A percentile compares a stretch with the other conserved stretches of the same genome.
Evolutionary conservation across 64 coral and sea anemone genomes (phyloP).

Genomic region (Hydrozoanthus tunicans): DNA sequence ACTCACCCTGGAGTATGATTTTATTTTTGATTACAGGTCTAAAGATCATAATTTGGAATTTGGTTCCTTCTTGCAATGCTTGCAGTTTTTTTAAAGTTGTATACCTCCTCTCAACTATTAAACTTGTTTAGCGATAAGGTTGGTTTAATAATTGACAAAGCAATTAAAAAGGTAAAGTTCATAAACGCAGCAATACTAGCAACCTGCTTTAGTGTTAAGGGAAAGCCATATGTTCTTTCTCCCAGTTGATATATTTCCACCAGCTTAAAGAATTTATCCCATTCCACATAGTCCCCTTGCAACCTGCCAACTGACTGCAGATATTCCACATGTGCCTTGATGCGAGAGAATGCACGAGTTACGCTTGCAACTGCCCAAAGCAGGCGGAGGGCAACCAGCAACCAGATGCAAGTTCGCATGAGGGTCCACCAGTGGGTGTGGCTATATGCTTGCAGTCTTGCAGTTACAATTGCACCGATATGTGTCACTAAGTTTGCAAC

Average conservation of each 20-base stretch:
- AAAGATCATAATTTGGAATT: too few species aligned
- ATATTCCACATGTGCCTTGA: constrained; percentile 83
- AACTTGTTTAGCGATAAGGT: constrained; percentile 30
- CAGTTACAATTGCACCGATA: constrained; percentile 78
- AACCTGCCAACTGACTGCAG: constrained; percentile 67
- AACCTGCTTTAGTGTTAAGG: constrained; percentile 87
- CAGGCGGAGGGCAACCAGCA: constrained; percentile 79
- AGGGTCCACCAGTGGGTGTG: constrained; percentile 92
- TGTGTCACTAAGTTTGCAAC: constrained; percentile 91
- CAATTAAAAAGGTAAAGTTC: constrained; percentile 92
- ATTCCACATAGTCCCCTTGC: constrained; percentile 70
- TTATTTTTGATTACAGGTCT: too few species aligned
- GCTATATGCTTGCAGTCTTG: constrained; percentile 44
- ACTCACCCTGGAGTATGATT: too few species aligned
- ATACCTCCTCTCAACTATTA: neutral
- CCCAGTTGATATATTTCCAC: constrained; percentile 78
- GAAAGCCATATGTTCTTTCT: constrained; percentile 87
- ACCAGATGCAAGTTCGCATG: constrained; percentile 76
- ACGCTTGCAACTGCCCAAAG: constrained; percentile 78
- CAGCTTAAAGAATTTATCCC: constrained; percentile 84
- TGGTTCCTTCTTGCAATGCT: too few species aligned
- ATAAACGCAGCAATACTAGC: constrained; percentile 83
- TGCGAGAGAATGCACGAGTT: constrained; percentile 65
- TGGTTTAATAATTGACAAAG: constrained; percentile 81
- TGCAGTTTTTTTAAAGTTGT: neutral